phyloP scores from a whole-genome alignment of 1,140 invertebrate genomes.

The Drosophila sproati region DNA sequence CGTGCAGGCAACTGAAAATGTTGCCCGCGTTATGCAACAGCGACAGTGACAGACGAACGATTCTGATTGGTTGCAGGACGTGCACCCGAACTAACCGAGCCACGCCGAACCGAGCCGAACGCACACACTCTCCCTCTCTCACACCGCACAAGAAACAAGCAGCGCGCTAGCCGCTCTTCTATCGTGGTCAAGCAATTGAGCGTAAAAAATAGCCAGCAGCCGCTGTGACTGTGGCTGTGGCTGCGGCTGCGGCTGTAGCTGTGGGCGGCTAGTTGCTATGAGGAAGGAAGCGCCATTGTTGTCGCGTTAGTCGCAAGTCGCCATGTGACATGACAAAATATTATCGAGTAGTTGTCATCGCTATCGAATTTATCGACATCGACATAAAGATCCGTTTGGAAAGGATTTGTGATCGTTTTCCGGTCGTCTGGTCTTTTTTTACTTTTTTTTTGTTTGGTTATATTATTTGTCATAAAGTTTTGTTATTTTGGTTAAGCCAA shows the following conservation, averaged over 20 bases:
- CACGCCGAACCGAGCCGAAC: slow-evolving; percentile 36
- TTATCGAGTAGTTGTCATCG: slow-evolving; percentile 10
- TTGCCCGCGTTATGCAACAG: slow-evolving; percentile 71
- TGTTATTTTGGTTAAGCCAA: background rate
- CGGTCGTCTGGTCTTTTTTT: background rate
- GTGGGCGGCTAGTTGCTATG: slow-evolving; percentile 19
- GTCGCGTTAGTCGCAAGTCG: slow-evolving; percentile 11
- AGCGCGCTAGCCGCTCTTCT: slow-evolving; percentile 8
- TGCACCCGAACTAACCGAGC: slow-evolving; percentile 29
- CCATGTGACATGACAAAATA: background rate
- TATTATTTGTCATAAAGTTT: background rate
- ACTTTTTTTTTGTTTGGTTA: background rate
- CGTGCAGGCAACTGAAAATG: slow-evolving; percentile 47
- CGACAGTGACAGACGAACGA: slow-evolving; percentile 38
- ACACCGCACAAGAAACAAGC: slow-evolving; percentile 7
- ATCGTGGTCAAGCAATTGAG: slow-evolving; percentile 48
- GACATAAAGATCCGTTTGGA: slow-evolving; percentile 1
- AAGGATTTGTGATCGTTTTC: slow-evolving; percentile 8
- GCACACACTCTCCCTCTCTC: slow-evolving; percentile 25
- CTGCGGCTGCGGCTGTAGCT: background rate
- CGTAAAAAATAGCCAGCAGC: slow-evolving; percentile 18
- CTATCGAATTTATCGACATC: slow-evolving; percentile 2
- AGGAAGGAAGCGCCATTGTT: slow-evolving; percentile 33
- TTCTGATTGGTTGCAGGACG: slow-evolving; percentile 70
- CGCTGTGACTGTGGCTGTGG: background rate